These are phyloP conservation scores for Cephus runcator DNA, from an alignment of 2,888 invertebrate genomes.

Conservation along the genomic window DNA sequence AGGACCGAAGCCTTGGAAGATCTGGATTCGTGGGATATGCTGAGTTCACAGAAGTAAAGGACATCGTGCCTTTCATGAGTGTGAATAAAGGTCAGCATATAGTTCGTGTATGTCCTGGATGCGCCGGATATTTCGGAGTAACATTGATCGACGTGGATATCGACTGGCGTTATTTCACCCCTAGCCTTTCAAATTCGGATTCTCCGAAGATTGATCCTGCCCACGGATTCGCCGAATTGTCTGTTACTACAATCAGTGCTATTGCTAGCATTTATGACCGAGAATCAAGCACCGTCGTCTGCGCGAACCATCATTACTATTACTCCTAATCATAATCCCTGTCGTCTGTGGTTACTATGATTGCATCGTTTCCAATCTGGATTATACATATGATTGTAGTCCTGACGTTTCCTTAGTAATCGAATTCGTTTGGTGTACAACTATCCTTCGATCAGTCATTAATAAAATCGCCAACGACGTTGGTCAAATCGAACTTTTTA, in stretches of 20 bases:
- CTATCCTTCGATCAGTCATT: background rate
- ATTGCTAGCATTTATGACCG: background rate
- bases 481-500: background rate
- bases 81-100: constrained; percentile 34
- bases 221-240: background rate
- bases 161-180: background rate
- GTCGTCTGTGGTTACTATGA: background rate
- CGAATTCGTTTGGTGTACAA: background rate
- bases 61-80: constrained; percentile 36
- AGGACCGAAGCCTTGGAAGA: constrained; percentile 8
- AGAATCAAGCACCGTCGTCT: background rate
- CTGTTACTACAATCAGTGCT: background rate
- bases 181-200: background rate
- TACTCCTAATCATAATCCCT: background rate
- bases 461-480: background rate
- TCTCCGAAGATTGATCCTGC: background rate
- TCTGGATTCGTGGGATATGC: constrained; percentile 26
- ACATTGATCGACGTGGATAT: background rate
- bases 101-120: background rate
- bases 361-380: background rate
- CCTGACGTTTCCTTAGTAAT: background rate
- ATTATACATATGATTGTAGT: background rate
- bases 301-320: background rate
- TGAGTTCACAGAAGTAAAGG: constrained; percentile 33
- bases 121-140: background rate